Evolutionary conservation across 2,797 vertebrate genomes (phyloP).

Genomic region (Tiaroga cobitis): DNA sequence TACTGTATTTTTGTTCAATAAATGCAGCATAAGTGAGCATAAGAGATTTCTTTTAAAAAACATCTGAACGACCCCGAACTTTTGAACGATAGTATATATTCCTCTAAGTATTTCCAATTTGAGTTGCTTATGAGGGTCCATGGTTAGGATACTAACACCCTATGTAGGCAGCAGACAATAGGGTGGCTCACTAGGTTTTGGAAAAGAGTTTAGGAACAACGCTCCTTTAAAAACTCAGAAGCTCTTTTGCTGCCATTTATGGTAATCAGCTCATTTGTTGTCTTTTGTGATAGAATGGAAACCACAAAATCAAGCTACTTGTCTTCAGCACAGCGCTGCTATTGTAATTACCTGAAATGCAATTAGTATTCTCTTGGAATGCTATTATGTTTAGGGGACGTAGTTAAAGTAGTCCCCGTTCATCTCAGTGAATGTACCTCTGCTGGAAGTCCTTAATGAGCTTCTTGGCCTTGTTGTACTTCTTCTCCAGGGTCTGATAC

Average conservation of each 20-base stretch:
- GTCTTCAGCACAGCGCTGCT: not conserved
- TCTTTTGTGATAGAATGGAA: constrained; percentile 9
- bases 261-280: constrained; percentile 26
- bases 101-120: not conserved
- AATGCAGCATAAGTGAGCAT: not conserved
- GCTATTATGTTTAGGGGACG: not conserved
- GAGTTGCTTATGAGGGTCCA: not conserved
- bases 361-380: constrained; percentile 6
- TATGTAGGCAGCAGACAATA: not conserved
- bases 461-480: constrained; percentile 99
- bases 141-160: not conserved
- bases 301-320: constrained; percentile 28
- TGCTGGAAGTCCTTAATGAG: constrained; percentile 99
- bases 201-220: not conserved
- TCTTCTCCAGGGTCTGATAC: constrained; percentile 96
- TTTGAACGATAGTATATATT: not conserved
- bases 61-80: not conserved
- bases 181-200: no score
- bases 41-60: not conserved
- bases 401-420: not conserved
- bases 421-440: constrained; percentile 79
- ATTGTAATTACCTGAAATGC: constrained; percentile 22
- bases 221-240: not conserved
- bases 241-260: constrained; percentile 3
- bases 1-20: not conserved